phyloP scores from a whole-genome alignment of 1,140 invertebrate genomes.

The Neodiprion virginianus region DNA sequence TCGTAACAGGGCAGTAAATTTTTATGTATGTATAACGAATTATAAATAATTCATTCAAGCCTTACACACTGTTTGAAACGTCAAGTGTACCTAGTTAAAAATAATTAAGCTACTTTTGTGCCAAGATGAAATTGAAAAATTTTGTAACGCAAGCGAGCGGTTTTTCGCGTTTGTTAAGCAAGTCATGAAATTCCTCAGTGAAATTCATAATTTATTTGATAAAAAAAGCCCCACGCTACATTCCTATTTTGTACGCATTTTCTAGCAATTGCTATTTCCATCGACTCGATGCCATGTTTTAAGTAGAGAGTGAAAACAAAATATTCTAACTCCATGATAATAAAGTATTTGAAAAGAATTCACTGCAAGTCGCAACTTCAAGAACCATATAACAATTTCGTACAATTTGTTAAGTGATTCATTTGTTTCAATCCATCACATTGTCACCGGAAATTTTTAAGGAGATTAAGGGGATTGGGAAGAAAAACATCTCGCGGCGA shows the following conservation, averaged over 20 bases:
- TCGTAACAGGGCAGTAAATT: background rate
- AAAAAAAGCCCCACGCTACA: constrained; percentile 29
- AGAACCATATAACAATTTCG: no score
- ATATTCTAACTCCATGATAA: no score
- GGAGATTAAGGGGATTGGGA: no score
- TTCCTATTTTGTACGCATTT: constrained; percentile 46
- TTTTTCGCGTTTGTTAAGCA: background rate
- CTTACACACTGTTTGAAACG: background rate
- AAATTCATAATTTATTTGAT: constrained; percentile 4
- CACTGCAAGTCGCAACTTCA: no score
- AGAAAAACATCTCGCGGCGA: no score
- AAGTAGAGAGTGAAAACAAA: no score
- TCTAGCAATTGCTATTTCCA: constrained; percentile 30
- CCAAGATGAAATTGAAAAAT: constrained; percentile 28
- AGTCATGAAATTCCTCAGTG: background rate
- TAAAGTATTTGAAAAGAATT: no score
- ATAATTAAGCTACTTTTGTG: constrained; percentile 29
- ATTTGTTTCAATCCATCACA: no score
- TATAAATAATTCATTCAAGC: constrained; percentile 1
- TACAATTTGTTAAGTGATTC: no score
- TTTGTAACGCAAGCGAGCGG: constrained; percentile 32
- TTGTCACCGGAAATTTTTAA: no score
- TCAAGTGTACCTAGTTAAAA: constrained; percentile 5
- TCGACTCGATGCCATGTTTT: constrained; percentile 18
- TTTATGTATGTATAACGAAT: background rate